Evolutionary conservation across 1,140 invertebrate genomes (phyloP).

Genomic region (Trichonephila clavipes): DNA sequence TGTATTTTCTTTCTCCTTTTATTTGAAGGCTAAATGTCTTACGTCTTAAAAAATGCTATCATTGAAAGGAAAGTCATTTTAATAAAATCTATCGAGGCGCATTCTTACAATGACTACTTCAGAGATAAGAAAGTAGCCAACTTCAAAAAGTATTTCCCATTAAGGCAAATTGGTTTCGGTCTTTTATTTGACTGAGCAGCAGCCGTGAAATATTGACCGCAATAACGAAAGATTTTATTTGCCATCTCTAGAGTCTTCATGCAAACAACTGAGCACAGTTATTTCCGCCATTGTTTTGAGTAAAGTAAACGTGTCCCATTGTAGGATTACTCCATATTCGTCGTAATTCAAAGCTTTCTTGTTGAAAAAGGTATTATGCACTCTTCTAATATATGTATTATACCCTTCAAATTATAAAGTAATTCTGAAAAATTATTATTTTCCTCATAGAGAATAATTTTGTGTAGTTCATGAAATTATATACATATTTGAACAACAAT

Average conservation of each 20-base stretch:
- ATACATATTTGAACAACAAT: no score
- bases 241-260: not conserved
- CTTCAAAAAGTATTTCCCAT: conserved; percentile 52
- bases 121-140: conserved; percentile 37
- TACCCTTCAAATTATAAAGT: no score
- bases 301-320: not conserved
- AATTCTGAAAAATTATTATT: no score
- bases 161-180: conserved; percentile 69
- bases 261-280: not conserved
- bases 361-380: no score
- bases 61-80: conserved; percentile 48
- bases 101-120: not conserved
- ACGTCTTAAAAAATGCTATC: conserved; percentile 29
- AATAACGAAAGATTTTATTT: conserved; percentile 24
- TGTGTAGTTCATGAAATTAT: no score
- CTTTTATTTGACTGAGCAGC: not conserved
- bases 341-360: not conserved
- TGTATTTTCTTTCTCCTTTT: not conserved
- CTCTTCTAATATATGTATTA: no score
- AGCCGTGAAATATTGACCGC: conserved; percentile 63
- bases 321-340: not conserved
- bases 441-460: no score
- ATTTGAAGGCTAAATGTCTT: not conserved
- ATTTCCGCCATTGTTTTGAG: not conserved
- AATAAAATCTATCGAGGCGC: conserved; percentile 23